Evolutionary conservation across 2,113 vertebrate genomes (phyloP), one percentile per base, ranked within the genome.

Genomic region (Psilopogon haemacephalus): DNA sequence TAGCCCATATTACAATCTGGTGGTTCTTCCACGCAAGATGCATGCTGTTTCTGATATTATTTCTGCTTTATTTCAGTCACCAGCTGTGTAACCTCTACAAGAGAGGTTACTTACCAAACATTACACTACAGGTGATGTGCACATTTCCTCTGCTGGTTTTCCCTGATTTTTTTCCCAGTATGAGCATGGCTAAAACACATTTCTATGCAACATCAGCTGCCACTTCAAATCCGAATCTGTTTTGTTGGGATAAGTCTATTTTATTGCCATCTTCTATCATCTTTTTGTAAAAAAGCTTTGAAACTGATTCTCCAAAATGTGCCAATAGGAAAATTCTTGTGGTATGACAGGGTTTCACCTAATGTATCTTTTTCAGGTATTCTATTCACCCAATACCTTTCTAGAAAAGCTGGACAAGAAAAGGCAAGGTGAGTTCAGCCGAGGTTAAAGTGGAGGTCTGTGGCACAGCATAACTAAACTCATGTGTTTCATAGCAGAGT

Each of bases 51-150:
- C 59, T 1, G 3, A 60, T 92, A 70, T 44, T 85, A 37, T 55
- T 84, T 78, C 72, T 84, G 26, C 72, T 89, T 92, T 83, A 89
- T 77, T 68, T 96, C 33, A 12, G 78, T 69, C 32, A 68, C 82
- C 89, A 93, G 81, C 93, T 92, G 86, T 63, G 71, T 89, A 82
- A 89, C 63, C 44, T 69, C 65, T 72, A 5, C 64, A 28, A 86
- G 58, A 76, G n/a, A 59, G 17, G n/a, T n/a, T n/a, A n/a, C 32
- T 74, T 59, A 58, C 52, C 1, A 8, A 87, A 73, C 52, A 15
- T 67, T 92, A 64, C 55, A 38, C 74, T 87, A 70, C 50, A 76
- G 68, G 67, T 91, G 67, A 89, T 55, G 50, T 85, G 32, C 19
- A 87, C 27, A 10, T 74, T 89, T 87, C 84, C 48, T 72, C 12